Evolutionary conservation across 1,140 invertebrate species (phyloP).

Genomic region (Panagrolaimus sp.): DNA sequence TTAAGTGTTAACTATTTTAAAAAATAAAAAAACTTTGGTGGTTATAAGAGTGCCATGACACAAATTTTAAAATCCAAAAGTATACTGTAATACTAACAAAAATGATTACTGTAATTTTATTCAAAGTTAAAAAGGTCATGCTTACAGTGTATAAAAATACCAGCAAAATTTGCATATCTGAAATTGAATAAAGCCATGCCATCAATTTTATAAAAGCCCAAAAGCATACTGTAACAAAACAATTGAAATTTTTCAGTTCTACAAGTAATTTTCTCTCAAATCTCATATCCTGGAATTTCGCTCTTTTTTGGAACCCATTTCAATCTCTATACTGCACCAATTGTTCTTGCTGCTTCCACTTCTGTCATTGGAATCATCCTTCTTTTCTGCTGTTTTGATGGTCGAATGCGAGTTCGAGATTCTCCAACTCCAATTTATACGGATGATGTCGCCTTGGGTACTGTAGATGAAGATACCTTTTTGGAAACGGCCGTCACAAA

Average conservation of each 20-base stretch:
- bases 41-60: too few relatives aligned
- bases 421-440: not conserved
- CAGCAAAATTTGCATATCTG: too few relatives aligned
- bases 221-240: not conserved
- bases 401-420: slow-evolving; percentile 20
- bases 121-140: too few relatives aligned
- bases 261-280: slow-evolving; percentile 27
- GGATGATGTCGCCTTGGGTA: not conserved
- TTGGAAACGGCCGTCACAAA: not conserved
- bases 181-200: too few relatives aligned
- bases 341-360: slow-evolving; percentile 23
- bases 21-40: too few relatives aligned
- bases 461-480: slow-evolving; percentile 24
- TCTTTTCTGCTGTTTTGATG: slow-evolving; percentile 28
- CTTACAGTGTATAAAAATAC: too few relatives aligned
- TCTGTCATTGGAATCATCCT: slow-evolving; percentile 27
- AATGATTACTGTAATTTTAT: too few relatives aligned
- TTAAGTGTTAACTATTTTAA: too few relatives aligned
- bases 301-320: slow-evolving; percentile 28
- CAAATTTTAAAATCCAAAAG: too few relatives aligned
- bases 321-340: slow-evolving; percentile 34
- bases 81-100: too few relatives aligned
- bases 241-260: slow-evolving; percentile 16
- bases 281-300: slow-evolving; percentile 29
- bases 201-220: too few relatives aligned